Percentiles rank a stretch among this genome's conserved stretches.
Conservation (phyloP, 2,888 invertebrate species). For the Drosophila merina region DNA sequence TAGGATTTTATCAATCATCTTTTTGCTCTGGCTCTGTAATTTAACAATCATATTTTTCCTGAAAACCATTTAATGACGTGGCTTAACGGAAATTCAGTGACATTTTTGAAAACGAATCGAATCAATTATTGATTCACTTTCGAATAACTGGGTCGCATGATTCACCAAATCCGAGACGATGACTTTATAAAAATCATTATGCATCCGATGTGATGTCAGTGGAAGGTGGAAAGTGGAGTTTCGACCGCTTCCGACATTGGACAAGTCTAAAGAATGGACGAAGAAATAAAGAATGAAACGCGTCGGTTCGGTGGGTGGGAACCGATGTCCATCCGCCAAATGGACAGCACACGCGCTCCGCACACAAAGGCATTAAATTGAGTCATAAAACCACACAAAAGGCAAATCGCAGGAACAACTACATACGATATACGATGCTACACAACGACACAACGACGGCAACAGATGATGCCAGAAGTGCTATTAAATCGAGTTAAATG, state of each 20-base stretch:
- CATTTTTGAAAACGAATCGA: conserved; percentile 18
- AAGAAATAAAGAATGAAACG: conserved; percentile 15
- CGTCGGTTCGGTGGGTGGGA: conserved; percentile 55
- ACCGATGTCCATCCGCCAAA: conserved; percentile 42
- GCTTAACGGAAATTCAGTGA: conserved; percentile 6
- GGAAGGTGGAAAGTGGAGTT: conserved; percentile 17
- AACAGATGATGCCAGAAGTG: conserved; percentile 58
- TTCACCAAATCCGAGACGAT: conserved; percentile 11
- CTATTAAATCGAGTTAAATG: conserved; percentile 61
- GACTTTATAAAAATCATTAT: conserved; percentile 28
- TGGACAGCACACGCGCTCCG: conserved; percentile 62
- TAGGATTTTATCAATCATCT: neutral
- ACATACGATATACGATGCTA: neutral
- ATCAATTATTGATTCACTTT: conserved; percentile 34
- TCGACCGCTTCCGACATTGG: conserved; percentile 16
- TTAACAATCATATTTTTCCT: neutral
- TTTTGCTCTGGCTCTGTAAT: neutral
- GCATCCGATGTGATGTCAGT: conserved; percentile 26
- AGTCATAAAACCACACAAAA: conserved; percentile 69
- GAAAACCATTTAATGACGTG: conserved; percentile 1
- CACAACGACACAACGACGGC: conserved; percentile 22
- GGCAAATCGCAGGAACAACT: conserved; percentile 28
- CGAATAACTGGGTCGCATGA: conserved; percentile 29
- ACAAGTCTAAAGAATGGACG: conserved; percentile 26
- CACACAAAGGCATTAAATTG: conserved; percentile 70